Base-by-base conservation (phyloP, 2,888 invertebrate genomes). In the Peribatodes rhomboidaria region DNA sequence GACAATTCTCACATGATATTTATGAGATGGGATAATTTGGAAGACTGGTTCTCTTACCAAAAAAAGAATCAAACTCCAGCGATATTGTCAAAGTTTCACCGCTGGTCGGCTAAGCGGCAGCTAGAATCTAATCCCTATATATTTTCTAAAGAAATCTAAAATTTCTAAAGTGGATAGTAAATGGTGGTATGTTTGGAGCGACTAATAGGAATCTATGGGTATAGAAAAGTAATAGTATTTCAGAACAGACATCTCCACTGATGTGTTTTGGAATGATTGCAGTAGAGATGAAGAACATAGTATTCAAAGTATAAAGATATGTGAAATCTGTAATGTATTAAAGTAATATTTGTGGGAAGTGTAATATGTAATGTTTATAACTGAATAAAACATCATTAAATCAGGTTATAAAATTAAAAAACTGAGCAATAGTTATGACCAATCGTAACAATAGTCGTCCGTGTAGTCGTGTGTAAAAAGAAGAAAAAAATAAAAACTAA, bases 61-160 rank as follows among this genome's bases (percentile, higher is more conserved):
- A 73, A 66, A 63, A 74, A 78, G 78, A 70, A 69, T 80, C 76
- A 86, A 85, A 85, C 80, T 74, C 82, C 87, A 89, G 89, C 87
- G 81, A 78, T 80, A 78, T 74, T 71, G 73, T 79, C 77, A 81
- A 71, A 75, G 69, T 73, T 79, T 79, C 77, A 81, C 84, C 81
- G 87, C 90, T 88, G 88, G 88, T 87, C 84, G 83, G 88, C 87
- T 83, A 90, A 92, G 91, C 91, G 85, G 87, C 77, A 77, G 76
- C 82, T 86, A 84, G 70, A 69, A 75, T 77, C 42, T 56, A 78
- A 76, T 74, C 73, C 75, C 71, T 78, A 72, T 14, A 18, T 76
- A 78, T 81, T 77, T 74, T 85, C 80, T 85, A 80, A 75, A 75
- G 72, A 74, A 76, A 66, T 59, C 57, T 70, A 68, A 74, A 69